Percentiles rank a stretch among this genome's conserved stretches.
Evolutionary conservation across 2,113 vertebrate species (phyloP).

Genomic region (Lethenteron reissneri): DNA sequence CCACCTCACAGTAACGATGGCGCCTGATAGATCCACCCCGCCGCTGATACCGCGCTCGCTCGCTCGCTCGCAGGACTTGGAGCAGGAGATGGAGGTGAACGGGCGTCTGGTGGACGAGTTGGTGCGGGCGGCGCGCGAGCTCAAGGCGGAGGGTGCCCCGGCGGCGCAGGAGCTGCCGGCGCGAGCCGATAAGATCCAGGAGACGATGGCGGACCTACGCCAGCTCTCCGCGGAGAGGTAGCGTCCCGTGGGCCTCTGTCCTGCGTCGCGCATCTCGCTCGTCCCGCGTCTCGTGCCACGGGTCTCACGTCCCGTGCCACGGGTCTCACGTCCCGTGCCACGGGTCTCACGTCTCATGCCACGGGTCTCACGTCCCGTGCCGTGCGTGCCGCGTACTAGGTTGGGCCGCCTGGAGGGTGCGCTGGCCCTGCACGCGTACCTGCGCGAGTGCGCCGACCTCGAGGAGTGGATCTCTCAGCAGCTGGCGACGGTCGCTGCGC

Average conservation of each 20-base stretch:
- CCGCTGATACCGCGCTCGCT: neutral
- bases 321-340: neutral
- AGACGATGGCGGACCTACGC: conserved; percentile 26
- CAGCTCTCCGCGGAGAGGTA: conserved; percentile 32
- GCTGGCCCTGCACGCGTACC: conserved; percentile 39
- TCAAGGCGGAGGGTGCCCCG: conserved; percentile 22
- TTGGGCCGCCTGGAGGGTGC: conserved; percentile 26
- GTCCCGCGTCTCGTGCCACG: neutral
- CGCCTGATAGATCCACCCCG: too few species aligned
- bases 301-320: neutral
- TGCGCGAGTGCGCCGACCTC: conserved; percentile 34
- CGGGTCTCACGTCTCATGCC: neutral
- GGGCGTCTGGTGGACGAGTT: conserved; percentile 19
- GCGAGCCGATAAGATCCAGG: conserved; percentile 18
- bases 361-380: neutral
- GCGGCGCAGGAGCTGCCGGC: conserved; percentile 13
- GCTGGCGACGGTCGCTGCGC: conserved; percentile 26
- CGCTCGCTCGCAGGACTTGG: conserved; percentile 18
- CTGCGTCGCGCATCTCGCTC: too few species aligned
- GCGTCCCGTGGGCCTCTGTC: neutral
- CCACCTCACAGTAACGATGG: too few species aligned
- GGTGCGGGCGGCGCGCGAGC: conserved; percentile 14
- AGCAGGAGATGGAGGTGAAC: conserved; percentile 21
- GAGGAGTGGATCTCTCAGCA: conserved; percentile 39
- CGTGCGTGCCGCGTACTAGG: conserved; percentile 11